Percentiles rank a stretch among this genome's conserved stretches.
These are phyloP conservation scores for Lasioglossum figueresi DNA, from an alignment of 2,888 invertebrate species.

Conservation along the genomic window DNA sequence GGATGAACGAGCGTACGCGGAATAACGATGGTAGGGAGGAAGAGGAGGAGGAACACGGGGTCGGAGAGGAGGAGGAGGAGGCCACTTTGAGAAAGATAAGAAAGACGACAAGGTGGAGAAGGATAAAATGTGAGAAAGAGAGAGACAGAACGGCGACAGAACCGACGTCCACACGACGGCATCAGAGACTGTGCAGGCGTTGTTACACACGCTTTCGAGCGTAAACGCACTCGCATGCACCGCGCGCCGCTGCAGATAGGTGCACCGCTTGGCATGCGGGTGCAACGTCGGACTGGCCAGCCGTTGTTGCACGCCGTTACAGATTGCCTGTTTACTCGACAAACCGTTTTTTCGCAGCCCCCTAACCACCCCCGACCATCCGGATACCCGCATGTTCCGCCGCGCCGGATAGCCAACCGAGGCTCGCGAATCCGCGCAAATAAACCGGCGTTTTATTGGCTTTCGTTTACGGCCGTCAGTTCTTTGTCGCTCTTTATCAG, in stretches of 20 bases:
- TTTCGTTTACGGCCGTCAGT: conserved; percentile 20
- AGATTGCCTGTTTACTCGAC: conserved; percentile 52
- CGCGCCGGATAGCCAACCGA: conserved; percentile 2
- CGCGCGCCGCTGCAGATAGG: conserved; percentile 37
- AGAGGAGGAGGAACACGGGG: not conserved
- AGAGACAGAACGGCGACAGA: not conserved
- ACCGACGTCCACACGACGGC: conserved; percentile 36
- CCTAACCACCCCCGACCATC: conserved; percentile 7
- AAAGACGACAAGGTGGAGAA: conserved; percentile 17
- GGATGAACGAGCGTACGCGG: conserved; percentile 30
- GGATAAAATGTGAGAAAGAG: conserved; percentile 11
- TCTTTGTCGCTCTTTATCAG: not conserved
- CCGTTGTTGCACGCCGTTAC: conserved; percentile 30
- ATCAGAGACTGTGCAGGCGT: conserved; percentile 60
- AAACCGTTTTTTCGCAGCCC: conserved; percentile 16
- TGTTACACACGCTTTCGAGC: conserved; percentile 57
- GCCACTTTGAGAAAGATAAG: not conserved
- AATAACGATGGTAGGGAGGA: conserved; percentile 17
- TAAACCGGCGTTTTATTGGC: conserved; percentile 28
- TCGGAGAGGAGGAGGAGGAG: not conserved
- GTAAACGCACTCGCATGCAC: conserved; percentile 52
- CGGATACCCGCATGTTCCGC: conserved; percentile 45
- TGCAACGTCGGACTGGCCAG: conserved; percentile 45
- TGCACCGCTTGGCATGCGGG: conserved; percentile 55
- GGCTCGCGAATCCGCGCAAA: conserved; percentile 36